A percentile compares a stretch with the other conserved stretches of the same genome.
Evolutionary conservation across 2,888 invertebrate species (phyloP).

Genomic region (Xanthia icteritia): DNA sequence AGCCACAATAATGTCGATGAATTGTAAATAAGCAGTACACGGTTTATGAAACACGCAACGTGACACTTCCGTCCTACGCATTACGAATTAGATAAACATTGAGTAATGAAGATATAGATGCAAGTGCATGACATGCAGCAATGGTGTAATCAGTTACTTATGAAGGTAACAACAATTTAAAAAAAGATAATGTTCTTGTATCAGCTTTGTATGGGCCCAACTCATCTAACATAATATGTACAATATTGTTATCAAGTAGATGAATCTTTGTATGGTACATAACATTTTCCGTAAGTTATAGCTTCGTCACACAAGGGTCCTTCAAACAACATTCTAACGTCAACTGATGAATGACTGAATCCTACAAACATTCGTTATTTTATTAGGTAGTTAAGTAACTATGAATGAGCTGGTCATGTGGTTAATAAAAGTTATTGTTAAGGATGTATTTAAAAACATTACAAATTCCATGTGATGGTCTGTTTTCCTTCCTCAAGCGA

Average conservation of each 20-base stretch:
- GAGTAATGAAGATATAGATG: constrained; percentile 32
- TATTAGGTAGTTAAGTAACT: background rate
- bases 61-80: constrained; percentile 71
- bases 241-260: background rate
- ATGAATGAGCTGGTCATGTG: constrained; percentile 12
- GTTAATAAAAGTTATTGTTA: constrained; percentile 27
- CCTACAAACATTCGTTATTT: constrained; percentile 4
- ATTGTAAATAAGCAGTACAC: constrained; percentile 62
- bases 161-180: background rate
- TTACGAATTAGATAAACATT: constrained; percentile 53
- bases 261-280: background rate
- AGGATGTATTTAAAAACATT: constrained; percentile 1
- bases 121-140: constrained; percentile 16
- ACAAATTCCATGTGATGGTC: background rate
- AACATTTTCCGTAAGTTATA: background rate
- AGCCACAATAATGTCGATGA: constrained; percentile 58
- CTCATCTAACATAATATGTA: background rate
- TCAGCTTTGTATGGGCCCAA: background rate
- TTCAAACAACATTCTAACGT: background rate
- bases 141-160: constrained; percentile 2
- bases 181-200: background rate
- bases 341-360: constrained; percentile 8
- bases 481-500: constrained; percentile 28
- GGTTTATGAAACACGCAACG: constrained; percentile 73
- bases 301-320: background rate